phyloP scores from a whole-genome alignment of 2,888 invertebrate species.

The Urechis unicinctus region DNA sequence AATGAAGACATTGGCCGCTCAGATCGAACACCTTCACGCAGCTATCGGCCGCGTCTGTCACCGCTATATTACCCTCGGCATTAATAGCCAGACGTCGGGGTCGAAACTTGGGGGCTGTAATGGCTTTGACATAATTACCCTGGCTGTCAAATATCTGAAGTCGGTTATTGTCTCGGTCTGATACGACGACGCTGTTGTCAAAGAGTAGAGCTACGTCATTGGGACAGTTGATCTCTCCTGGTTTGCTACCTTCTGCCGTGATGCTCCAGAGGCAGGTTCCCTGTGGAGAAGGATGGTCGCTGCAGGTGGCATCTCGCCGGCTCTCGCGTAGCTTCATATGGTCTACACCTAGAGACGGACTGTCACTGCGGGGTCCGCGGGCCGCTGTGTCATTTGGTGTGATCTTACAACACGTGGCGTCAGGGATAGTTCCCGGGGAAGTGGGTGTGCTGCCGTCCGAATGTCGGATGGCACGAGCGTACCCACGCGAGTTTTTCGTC shows the following conservation, averaged over 20 bases:
- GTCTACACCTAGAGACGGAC: too few relatives aligned
- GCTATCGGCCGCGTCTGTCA: conserved; percentile 36
- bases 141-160: conserved; percentile 28
- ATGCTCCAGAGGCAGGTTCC: conserved; percentile 7
- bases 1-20: conserved; percentile 21
- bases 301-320: too few relatives aligned
- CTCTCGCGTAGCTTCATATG: too few relatives aligned
- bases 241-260: conserved; percentile 1
- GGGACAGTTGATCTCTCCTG: conserved; percentile 26
- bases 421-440: too few relatives aligned
- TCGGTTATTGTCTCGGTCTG: conserved; percentile 36
- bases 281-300: neutral
- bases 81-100: conserved; percentile 35
- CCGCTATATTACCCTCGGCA: conserved; percentile 31
- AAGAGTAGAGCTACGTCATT: conserved; percentile 31
- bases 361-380: too few relatives aligned
- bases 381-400: too few relatives aligned
- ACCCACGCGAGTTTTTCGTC: too few relatives aligned
- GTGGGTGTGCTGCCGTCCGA: too few relatives aligned
- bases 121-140: conserved; percentile 15
- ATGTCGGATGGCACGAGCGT: too few relatives aligned
- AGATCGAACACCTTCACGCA: conserved; percentile 31
- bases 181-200: conserved; percentile 27
- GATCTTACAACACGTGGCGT: too few relatives aligned
- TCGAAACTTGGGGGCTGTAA: conserved; percentile 25